phyloP scores from a whole-genome alignment of 2,888 invertebrate genomes.

The Operophtera brumata region DNA sequence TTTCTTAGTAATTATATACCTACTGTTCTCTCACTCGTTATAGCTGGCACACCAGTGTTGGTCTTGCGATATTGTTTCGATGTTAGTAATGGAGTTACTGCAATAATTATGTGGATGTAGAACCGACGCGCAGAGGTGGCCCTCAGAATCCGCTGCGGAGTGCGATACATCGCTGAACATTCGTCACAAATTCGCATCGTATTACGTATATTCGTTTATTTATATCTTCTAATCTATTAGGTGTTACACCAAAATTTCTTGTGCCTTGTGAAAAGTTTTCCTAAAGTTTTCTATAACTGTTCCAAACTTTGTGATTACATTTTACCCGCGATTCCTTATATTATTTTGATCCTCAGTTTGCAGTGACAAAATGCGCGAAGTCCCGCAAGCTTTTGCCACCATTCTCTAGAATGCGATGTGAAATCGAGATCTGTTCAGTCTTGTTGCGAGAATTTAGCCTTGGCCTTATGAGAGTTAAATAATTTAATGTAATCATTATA shows the following conservation, averaged over 20 bases:
- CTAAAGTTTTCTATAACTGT: conserved; percentile 48
- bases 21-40: conserved; percentile 77
- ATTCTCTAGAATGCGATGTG: conserved; percentile 57
- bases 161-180: conserved; percentile 46
- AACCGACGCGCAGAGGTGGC: conserved; percentile 26
- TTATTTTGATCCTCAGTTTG: conserved; percentile 27
- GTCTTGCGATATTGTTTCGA: conserved; percentile 68
- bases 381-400: conserved; percentile 27
- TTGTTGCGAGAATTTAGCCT: conserved; percentile 81
- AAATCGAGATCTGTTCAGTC: conserved; percentile 69
- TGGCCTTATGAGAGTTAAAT: conserved; percentile 80
- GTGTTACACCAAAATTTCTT: conserved; percentile 65
- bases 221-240: conserved; percentile 43
- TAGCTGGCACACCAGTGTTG: conserved; percentile 80
- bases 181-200: conserved; percentile 48
- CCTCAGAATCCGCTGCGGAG: conserved; percentile 21
- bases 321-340: conserved; percentile 37
- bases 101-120: conserved; percentile 50
- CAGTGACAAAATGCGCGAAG: conserved; percentile 24
- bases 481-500: conserved; percentile 77
- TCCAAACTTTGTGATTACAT: conserved; percentile 43
- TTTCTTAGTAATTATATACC: conserved; percentile 75
- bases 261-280: conserved; percentile 68
- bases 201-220: conserved; percentile 17
- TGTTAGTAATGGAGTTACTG: conserved; percentile 62